Evolutionary conservation across 2,888 invertebrate genomes (phyloP), one percentile per base, ranked within the genome.

Genomic region (Lottia gigantea): DNA sequence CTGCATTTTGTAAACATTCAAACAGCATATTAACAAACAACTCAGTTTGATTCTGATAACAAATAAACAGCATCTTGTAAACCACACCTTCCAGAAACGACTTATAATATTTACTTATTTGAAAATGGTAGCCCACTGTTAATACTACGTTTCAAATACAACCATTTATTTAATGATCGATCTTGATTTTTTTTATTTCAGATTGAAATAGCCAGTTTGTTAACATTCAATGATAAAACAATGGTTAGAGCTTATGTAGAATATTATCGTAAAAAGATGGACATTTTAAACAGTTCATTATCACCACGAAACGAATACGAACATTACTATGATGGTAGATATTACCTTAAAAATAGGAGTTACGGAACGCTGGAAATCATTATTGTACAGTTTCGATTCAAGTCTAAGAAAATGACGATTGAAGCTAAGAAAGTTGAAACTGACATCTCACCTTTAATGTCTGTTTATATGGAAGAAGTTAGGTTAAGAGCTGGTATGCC

Each of bases 341-440:
- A 76, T 72, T 73, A 78, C 71, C 67, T 78, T 16, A 74, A 78
- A 61, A 72, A 74, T 63, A 62, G 74, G 8, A 76, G 74, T 61
- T 76, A 78, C 62, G 82, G 82, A 0, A 80, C 80, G 1, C 71
- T 80, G 62, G 82, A 82, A 67, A 74, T 76, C 0, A 76, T 82
- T 0, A 74, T 80, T 15, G 77, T 77, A 8, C 80, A 80, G 73
- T 71, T 80, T 71, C 74, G 73, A 25, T 82, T 79, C 68, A 64
- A 70, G 23, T 63, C 67, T 7, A 71, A 69, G 15, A 64, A 74
- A 25, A 71, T 74, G 31, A 74, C 77, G 0, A 66, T 71, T 19
- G 64, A 70, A 23, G 80, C 82, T 14, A 71, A 71, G 64, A 68
- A 72, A 14, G 15, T 74, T 14, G 68, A 67, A 40, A 16, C 68